Base-by-base conservation (phyloP, 2,113 vertebrate species). In the Gadus chalcogrammus region DNA sequence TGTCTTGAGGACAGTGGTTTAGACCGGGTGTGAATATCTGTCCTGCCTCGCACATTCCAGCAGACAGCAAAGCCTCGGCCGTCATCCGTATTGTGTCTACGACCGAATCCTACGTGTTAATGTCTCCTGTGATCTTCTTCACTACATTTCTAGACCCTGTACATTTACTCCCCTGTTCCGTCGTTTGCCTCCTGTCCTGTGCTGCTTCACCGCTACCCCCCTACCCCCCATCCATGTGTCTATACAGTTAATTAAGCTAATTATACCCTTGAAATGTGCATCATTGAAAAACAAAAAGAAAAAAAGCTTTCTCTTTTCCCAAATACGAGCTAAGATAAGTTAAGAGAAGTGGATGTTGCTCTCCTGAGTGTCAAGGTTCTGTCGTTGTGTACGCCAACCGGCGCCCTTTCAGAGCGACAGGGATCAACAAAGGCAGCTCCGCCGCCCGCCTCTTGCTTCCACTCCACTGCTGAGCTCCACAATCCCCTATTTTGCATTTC, bases 201-300 rank as follows among this genome's bases (percentile, higher is more conserved):
- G 69, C 74, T 84, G 79, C 82, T 90, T 87, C 79, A 85, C 79
- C 79, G 84, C 85, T 76, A 81, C 82, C 76, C 79, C 80, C 74
- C 76, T 79, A 83, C 84, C 86, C 82, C 83, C 84, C 81, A 35
- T 48, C 12, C 42, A 12, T 9, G 7, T 7, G 42, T 48, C 42
- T 48, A 88, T 81, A 85, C 89, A 91, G 88, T 81, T 76, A 81
- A 85, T 88, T 91, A 91, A 91, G 89, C 89, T 89, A 91, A 88
- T 80, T 72, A 85, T 86, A 88, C 87, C 89, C 89, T 87, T 88
- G 68, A 88, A 89, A 91, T 91, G 89, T 91, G 89, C 88, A 88
- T 79, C 8, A 78, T 74, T 61, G 22, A 48, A 48, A 48, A 48
- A 48, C 9, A 48, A 48, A 48, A 48, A 48, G 42, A 48, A 48